A percentile compares a stretch with the other conserved stretches of the same genome.
Evolutionary conservation across 2,888 invertebrate species (phyloP).

Genomic region (Caenorhabditis drosophilae): DNA sequence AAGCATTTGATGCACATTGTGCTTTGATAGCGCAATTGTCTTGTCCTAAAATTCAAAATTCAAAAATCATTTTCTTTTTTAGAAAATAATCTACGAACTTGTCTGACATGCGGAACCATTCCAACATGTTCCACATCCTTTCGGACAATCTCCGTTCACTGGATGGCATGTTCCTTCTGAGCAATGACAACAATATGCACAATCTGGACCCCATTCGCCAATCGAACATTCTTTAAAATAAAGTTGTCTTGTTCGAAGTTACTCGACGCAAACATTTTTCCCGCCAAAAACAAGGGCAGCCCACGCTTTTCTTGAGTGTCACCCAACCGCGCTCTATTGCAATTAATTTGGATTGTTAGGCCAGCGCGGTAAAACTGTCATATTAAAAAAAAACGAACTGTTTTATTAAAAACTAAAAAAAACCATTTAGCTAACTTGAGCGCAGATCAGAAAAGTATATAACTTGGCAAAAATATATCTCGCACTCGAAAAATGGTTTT

Average conservation of each 20-base stretch:
- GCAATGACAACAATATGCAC: conserved; percentile 68
- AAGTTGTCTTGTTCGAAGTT: neutral
- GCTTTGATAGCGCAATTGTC: conserved; percentile 38
- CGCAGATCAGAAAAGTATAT: no score
- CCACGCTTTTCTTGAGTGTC: no score
- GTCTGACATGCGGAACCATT: conserved; percentile 58
- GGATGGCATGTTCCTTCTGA: conserved; percentile 59
- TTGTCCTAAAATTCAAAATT: conserved; percentile 13
- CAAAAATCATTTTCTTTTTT: neutral
- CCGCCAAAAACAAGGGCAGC: no score
- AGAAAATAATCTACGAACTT: conserved; percentile 37
- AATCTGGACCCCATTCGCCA: conserved; percentile 68
- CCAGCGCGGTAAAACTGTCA: no score
- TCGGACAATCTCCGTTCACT: conserved; percentile 62
- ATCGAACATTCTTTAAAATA: conserved; percentile 57
- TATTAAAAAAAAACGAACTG: no score
- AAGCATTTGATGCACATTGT: conserved; percentile 65
- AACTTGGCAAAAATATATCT: no score
- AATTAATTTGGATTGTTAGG: no score
- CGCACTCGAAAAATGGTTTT: no score
- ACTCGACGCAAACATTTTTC: no score
- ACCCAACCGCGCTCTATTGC: no score
- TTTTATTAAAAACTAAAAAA: no score
- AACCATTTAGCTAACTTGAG: no score
- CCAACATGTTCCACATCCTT: conserved; percentile 64